Evolutionary conservation across 2,888 invertebrate genomes (phyloP), one percentile per base, ranked within the genome.

Genomic region (Oxycera nigricornis): DNA sequence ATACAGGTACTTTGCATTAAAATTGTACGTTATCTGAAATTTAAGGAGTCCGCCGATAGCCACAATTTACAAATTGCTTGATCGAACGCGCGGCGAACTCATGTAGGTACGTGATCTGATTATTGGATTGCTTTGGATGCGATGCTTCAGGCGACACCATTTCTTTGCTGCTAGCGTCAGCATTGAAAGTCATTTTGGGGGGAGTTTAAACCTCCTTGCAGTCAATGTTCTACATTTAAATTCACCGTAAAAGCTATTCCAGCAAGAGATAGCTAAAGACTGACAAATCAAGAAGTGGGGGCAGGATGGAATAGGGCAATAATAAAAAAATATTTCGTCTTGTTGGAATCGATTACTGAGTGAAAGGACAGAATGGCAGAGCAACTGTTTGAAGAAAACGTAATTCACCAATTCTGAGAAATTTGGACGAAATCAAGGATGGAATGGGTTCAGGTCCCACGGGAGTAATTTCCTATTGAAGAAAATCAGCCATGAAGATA

Each of bases 31-130:
- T 55, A 30, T 70, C 52, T 70, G 70, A 31, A 70, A 70, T 55
- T 55, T 70, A 70, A 70, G 55, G 55, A 70, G 70, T 55, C 70
- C 46, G 52, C 26, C 70, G 70, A 70, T 52, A 46, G 70, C 70
- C 70, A 70, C 52, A 52, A 35, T 46, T 55, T 55, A 70, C 70
- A 70, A 70, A 70, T 70, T 70, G 70, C 70, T 55, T 70, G 70
- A 70, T 70, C 70, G 46, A 70, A 70, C 30, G 55, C 70, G 52
- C 55, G 24, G 52, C 31, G 20, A 41, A 31, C 52, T 70, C 55
- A 24, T 55, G 70, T 68, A 46, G 17, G 46, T 2, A 70, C 70
- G 70, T 70, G 70, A 55, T 70, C 30, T 70, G 70, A 31, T 70
- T 70, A 31, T 31, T 14, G 35, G 55, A 52, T 52, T 4, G 55